Evolutionary conservation across 2,888 invertebrate species (phyloP), one percentile per base, ranked within the genome.

Genomic region (Matsumyia berberina): DNA sequence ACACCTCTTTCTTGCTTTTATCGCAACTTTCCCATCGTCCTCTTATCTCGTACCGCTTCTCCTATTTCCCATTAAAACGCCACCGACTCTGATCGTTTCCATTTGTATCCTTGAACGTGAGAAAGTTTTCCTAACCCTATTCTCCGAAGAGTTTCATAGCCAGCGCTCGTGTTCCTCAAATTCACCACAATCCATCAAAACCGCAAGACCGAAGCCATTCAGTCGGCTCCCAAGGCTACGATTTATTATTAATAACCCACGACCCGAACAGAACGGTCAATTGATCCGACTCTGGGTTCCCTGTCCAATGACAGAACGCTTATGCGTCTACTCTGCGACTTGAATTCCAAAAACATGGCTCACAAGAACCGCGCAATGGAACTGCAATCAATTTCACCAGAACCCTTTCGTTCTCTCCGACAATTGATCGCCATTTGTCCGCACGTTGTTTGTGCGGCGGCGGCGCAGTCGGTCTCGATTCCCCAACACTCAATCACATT

Each of bases 401-500:
- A 73, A 67, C 55, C 64, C 49, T 64, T 62, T 58, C 12, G 37
- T 44, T 73, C 57, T 33, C 35, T 49, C 17, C 19, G 46, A 24
- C 82, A 77, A 82, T 64, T 70, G 77, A 82, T 35, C 39, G 77
- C 67, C 67, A 77, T 83, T 83, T 78, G 72, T 78, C 33, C 44
- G 39, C 57, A 46, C 57, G 55, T 44, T 62, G 42, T 49, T 60
- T 33, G 46, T 37, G 35, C 46, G 9, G 64, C 5, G 9, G 6
- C n/a, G 4, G n/a, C 53, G n/a, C 5, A n/a, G 44, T 42, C 39
- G 24, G 46, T 33, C 33, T 19, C 53, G 31, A 53, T 69, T 57
- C 76, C 76, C 69, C 15, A 66, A 24, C 24, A 1, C 2, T 3
- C 24, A 24, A 24, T 81, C 81, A 76, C 62, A 60, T 29, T 51